phyloP scores from a whole-genome alignment of 2,797 vertebrate genomes.

The Lagocephalus sceleratus region DNA sequence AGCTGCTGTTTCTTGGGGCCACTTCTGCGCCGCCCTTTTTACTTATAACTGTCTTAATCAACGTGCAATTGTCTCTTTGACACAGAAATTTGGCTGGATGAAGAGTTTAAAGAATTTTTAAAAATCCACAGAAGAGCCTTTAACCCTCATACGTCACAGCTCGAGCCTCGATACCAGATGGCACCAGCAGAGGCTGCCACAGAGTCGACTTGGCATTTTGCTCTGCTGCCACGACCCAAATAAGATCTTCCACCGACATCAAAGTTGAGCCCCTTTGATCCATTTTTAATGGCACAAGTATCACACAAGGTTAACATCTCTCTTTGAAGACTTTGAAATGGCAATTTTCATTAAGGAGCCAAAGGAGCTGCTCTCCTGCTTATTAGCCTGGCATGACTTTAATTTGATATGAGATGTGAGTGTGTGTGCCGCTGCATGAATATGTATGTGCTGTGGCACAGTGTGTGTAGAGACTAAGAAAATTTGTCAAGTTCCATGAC shows the following conservation, averaged over 20 bases:
- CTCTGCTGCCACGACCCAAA: conserved; percentile 56
- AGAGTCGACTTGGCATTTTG: conserved; percentile 22
- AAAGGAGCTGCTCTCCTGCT: conserved; percentile 63
- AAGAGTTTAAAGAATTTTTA: conserved; percentile 23
- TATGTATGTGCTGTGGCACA: conserved; percentile 15
- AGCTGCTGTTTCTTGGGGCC: conserved; percentile 31
- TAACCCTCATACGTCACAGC: background rate
- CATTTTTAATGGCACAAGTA: conserved; percentile 78
- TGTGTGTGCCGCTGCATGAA: background rate
- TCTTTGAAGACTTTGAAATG: conserved; percentile 70
- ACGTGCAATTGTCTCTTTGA: conserved; percentile 1
- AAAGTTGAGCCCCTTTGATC: conserved; percentile 73
- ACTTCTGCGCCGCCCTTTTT: conserved; percentile 8
- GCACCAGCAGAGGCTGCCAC: conserved; percentile 58
- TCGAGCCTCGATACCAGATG: conserved; percentile 1
- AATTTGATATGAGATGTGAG: conserved; percentile 18
- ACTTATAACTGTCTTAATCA: conserved; percentile 12
- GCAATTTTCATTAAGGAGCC: conserved; percentile 70
- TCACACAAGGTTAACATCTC: conserved; percentile 76
- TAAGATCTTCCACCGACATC: conserved; percentile 73
- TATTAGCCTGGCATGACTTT: conserved; percentile 43
- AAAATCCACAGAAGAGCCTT: conserved; percentile 1
- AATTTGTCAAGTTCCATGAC: conserved; percentile 53
- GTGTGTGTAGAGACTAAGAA: conserved; percentile 25
- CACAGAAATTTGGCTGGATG: conserved; percentile 2